Conservation (phyloP, 1,140 invertebrate species). For the Wasmannia auropunctata region DNA sequence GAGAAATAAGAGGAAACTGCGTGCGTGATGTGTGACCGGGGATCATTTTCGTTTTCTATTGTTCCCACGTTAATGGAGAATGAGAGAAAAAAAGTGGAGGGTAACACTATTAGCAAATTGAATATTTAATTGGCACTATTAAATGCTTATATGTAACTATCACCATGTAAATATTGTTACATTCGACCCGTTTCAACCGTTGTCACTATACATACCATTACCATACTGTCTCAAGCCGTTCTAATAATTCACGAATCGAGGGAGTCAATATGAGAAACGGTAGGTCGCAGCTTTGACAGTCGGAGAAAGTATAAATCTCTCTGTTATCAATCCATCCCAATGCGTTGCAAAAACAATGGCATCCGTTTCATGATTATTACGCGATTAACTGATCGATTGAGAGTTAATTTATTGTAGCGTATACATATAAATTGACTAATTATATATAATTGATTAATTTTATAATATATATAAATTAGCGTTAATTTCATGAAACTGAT, state of each 20-base stretch:
- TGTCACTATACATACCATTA: constrained; percentile 71
- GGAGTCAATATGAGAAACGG: constrained; percentile 31
- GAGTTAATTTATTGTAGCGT: constrained; percentile 22
- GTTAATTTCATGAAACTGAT: constrained; percentile 11
- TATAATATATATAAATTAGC: background rate
- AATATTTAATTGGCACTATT: constrained; percentile 75
- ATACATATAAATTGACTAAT: background rate
- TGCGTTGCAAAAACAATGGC: background rate
- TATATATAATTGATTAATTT: constrained; percentile 3
- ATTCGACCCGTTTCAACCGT: constrained; percentile 69
- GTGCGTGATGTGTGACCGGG: constrained; percentile 58
- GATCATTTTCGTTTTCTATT: constrained; percentile 72
- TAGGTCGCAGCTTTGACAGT: constrained; percentile 46
- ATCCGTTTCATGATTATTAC: background rate
- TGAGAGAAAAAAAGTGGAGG: constrained; percentile 49
- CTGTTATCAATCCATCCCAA: constrained; percentile 8
- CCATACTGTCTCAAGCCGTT: constrained; percentile 67
- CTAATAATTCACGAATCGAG: constrained; percentile 47
- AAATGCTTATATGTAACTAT: constrained; percentile 70
- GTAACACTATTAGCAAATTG: constrained; percentile 74
- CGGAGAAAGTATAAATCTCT: constrained; percentile 13
- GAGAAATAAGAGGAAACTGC: constrained; percentile 65
- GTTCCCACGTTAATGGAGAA: constrained; percentile 71
- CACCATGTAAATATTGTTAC: constrained; percentile 78
- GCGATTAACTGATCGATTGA: constrained; percentile 12